Evolutionary conservation across 2,888 invertebrate genomes (phyloP).

Genomic region (Eupithecia centaureata): DNA sequence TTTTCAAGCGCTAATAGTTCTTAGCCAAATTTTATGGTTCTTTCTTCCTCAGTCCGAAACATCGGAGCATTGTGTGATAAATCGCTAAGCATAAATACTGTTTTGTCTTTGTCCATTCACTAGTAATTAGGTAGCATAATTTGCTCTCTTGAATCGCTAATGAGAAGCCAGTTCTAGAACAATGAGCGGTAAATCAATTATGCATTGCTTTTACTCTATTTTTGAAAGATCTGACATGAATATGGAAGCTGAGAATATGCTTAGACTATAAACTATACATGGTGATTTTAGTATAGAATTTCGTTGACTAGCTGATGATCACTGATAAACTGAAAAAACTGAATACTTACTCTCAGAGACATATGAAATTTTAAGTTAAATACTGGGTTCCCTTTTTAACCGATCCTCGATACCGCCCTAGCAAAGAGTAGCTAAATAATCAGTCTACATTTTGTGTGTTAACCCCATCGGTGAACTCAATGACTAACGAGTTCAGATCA

Average conservation of each 20-base stretch:
- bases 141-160: slow-evolving; percentile 80
- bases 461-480: background rate
- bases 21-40: slow-evolving; percentile 74
- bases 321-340: background rate
- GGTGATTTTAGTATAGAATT: background rate
- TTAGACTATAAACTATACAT: slow-evolving; percentile 1
- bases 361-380: too few relatives aligned
- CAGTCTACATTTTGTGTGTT: background rate
- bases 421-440: background rate
- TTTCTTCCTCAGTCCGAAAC: slow-evolving; percentile 73
- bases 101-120: slow-evolving; percentile 78
- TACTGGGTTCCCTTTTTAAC: background rate
- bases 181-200: slow-evolving; percentile 78
- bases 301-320: background rate
- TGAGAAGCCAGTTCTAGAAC: slow-evolving; percentile 71
- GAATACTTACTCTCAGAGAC: background rate
- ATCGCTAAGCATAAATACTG: slow-evolving; percentile 81
- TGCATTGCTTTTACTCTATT: slow-evolving; percentile 61
- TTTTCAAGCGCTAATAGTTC: slow-evolving; percentile 64
- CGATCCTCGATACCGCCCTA: background rate
- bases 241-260: slow-evolving; percentile 34
- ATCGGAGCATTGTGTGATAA: slow-evolving; percentile 79
- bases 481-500: background rate
- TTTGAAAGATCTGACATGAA: slow-evolving; percentile 56
- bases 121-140: slow-evolving; percentile 83